Evolutionary conservation across 2,888 invertebrate species (phyloP).

Genomic region (Muschampia plurimacula): DNA sequence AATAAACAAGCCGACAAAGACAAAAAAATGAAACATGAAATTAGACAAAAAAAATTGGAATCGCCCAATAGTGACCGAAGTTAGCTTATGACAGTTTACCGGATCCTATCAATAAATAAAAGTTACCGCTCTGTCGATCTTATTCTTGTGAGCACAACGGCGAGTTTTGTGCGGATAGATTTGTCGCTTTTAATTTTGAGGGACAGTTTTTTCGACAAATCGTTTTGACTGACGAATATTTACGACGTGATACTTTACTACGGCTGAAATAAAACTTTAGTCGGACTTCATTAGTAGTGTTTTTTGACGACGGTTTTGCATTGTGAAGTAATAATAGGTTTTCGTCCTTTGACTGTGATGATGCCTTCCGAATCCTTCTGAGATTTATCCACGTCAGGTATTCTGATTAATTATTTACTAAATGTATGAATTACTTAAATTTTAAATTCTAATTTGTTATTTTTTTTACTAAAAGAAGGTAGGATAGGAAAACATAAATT

Average conservation of each 20-base stretch:
- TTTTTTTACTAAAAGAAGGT: too few relatives aligned
- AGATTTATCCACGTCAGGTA: slow-evolving; percentile 38
- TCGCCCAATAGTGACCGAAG: slow-evolving; percentile 76
- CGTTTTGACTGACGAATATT: slow-evolving; percentile 83
- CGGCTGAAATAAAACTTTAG: slow-evolving; percentile 74
- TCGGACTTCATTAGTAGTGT: slow-evolving; percentile 77
- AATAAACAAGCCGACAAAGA: slow-evolving; percentile 82
- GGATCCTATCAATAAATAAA: slow-evolving; percentile 17
- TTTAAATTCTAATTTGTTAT: too few relatives aligned
- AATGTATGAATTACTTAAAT: not conserved
- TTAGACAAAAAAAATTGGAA: slow-evolving; percentile 65
- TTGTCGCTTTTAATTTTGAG: slow-evolving; percentile 53
- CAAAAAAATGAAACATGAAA: slow-evolving; percentile 67
- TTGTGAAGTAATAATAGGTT: slow-evolving; percentile 69
- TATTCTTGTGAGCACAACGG: slow-evolving; percentile 42
- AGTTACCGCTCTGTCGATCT: slow-evolving; percentile 14
- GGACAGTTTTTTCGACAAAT: slow-evolving; percentile 68
- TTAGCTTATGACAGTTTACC: slow-evolving; percentile 68
- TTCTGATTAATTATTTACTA: slow-evolving; percentile 3
- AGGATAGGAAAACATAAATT: too few relatives aligned
- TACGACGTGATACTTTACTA: slow-evolving; percentile 81
- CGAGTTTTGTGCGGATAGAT: slow-evolving; percentile 42
- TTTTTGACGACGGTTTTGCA: slow-evolving; percentile 64
- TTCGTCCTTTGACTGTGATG: slow-evolving; percentile 60
- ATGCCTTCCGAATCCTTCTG: slow-evolving; percentile 68